Conservation (phyloP, 2,797 vertebrate genomes). For the Acanthornis magna region DNA sequence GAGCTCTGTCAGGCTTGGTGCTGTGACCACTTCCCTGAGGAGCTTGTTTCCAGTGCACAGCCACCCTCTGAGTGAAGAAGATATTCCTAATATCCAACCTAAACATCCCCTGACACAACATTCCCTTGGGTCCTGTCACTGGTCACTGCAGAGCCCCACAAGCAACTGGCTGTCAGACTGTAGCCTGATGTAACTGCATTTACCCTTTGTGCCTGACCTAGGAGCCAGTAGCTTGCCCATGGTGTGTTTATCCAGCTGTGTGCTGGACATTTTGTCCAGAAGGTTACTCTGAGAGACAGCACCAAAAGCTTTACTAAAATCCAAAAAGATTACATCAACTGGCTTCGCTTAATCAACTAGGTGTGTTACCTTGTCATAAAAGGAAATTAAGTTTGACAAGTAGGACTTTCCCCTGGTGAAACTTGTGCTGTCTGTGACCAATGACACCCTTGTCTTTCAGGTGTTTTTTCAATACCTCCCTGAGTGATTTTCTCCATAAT, state of each 20-base stretch:
- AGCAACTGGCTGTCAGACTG: neutral
- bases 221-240: neutral
- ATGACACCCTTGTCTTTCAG: neutral
- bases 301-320: neutral
- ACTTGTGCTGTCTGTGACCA: neutral
- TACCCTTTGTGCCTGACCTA: neutral
- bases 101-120: neutral
- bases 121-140: neutral
- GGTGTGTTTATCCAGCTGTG: neutral
- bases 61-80: accelerated
- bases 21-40: too few relatives aligned
- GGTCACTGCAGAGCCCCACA: neutral
- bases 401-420: neutral
- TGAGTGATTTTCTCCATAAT: neutral
- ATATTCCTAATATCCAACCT: neutral
- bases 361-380: neutral
- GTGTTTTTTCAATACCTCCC: neutral
- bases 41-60: neutral
- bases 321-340: neutral
- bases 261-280: neutral
- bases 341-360: neutral
- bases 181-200: neutral
- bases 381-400: neutral
- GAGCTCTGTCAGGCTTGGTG: neutral
- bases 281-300: neutral